Conservation (phyloP, 2,797 vertebrate species). For the Notolepis coatsorum region DNA sequence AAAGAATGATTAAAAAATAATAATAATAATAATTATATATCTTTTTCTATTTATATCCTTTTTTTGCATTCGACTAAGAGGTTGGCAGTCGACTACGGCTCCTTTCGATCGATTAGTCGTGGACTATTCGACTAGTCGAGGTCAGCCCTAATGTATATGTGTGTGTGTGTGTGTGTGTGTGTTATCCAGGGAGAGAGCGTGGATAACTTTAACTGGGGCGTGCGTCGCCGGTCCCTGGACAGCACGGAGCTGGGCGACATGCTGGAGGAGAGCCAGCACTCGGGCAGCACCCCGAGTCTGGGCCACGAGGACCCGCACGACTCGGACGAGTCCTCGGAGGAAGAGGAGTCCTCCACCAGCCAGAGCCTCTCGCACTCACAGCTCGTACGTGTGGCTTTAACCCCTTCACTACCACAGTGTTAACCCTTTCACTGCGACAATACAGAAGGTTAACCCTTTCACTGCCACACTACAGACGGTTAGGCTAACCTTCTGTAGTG, state of each 20-base stretch:
- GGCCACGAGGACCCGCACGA: conserved; percentile 90
- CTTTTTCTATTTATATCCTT: background rate
- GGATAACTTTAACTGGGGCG: conserved; percentile 99
- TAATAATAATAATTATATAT: too few relatives aligned
- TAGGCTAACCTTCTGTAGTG: too few relatives aligned
- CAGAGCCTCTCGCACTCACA: conserved; percentile 94
- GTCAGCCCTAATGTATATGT: conserved; percentile 35
- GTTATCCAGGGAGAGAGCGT: conserved; percentile 92
- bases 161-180: conserved; percentile 34
- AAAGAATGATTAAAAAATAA: too few relatives aligned
- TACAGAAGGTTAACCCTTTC: too few relatives aligned
- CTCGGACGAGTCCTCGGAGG: conserved; percentile 94
- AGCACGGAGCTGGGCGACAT: conserved; percentile 95
- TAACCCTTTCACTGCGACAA: too few relatives aligned
- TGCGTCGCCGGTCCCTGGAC: conserved; percentile 95
- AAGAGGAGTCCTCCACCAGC: conserved; percentile 94
- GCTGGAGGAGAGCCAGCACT: conserved; percentile 94
- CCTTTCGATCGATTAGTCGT: too few relatives aligned
- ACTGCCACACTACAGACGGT: too few relatives aligned
- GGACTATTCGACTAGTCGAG: too few relatives aligned
- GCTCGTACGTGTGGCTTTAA: conserved; percentile 68
- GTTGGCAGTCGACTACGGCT: too few relatives aligned
- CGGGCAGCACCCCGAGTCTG: conserved; percentile 93
- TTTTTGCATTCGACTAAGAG: too few relatives aligned
- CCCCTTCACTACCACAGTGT: too few relatives aligned